These are phyloP conservation scores for Aphaenogaster rudis DNA, from an alignment of 1,140 invertebrate species.

Conservation along the genomic window DNA sequence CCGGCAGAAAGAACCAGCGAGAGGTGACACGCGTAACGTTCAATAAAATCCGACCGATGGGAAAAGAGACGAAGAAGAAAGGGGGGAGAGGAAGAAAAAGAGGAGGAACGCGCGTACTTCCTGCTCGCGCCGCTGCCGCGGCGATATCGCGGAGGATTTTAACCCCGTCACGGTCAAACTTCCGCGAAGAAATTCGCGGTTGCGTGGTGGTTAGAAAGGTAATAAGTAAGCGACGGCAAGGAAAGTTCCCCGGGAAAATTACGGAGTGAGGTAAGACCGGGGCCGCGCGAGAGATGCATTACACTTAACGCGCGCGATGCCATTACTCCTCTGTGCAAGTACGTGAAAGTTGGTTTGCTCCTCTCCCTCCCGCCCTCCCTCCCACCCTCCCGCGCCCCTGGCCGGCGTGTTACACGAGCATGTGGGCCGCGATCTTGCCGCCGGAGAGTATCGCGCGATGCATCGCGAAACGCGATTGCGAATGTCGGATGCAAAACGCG, in stretches of 20 bases:
- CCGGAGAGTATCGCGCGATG: constrained; percentile 31
- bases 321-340: constrained; percentile 71
- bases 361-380: not conserved
- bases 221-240: constrained; percentile 72
- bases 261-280: constrained; percentile 80
- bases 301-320: constrained; percentile 74
- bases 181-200: constrained; percentile 75
- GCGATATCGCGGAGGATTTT: constrained; percentile 46
- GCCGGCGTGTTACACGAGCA: constrained; percentile 32
- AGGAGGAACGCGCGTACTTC: constrained; percentile 12
- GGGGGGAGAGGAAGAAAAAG: not conserved
- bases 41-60: constrained; percentile 6
- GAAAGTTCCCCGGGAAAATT: constrained; percentile 74
- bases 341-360: constrained; percentile 77
- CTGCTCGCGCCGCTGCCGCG: constrained; percentile 11
- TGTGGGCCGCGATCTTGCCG: constrained; percentile 47
- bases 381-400: not conserved
- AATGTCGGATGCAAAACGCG: constrained; percentile 38
- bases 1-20: not conserved
- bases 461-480: constrained; percentile 33
- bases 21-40: constrained; percentile 37
- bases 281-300: constrained; percentile 70
- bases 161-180: constrained; percentile 78
- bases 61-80: not conserved
- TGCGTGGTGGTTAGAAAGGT: constrained; percentile 75